phyloP scores from a whole-genome alignment of 2,113 vertebrate genomes.

The Glaucidium brasilianum region DNA sequence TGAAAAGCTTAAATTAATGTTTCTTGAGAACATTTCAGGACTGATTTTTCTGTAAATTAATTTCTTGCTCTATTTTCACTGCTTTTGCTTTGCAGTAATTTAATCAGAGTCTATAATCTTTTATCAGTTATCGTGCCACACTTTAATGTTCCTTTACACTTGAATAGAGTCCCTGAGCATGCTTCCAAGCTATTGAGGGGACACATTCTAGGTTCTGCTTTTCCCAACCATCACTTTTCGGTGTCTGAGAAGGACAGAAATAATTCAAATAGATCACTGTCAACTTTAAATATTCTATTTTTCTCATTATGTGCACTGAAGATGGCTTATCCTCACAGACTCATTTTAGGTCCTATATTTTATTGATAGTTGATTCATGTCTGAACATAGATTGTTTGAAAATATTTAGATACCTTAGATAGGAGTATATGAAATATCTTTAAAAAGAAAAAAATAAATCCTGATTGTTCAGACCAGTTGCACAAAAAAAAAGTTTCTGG shows the following conservation, averaged over 20 bases:
- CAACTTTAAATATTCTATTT: not conserved
- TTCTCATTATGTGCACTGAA: not conserved
- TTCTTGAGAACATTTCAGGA: constrained; percentile 17
- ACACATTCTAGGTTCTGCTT: not conserved
- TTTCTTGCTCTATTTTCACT: constrained; percentile 1
- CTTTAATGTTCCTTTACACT: not conserved
- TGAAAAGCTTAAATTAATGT: constrained; percentile 16
- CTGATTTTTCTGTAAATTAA: not conserved
- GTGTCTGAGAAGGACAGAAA: not conserved
- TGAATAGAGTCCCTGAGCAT: not conserved
- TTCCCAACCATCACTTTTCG: not conserved
- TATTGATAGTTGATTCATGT: not conserved
- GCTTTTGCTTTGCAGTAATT: constrained; percentile 19
- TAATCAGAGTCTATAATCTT: constrained; percentile 22
- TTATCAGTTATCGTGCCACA: not conserved
- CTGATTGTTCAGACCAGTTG: not conserved
- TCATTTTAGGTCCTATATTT: not conserved
- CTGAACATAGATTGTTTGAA: not conserved
- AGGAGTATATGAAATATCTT: not conserved
- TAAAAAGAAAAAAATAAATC: not conserved
- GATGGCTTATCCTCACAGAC: not conserved
- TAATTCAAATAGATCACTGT: not conserved
- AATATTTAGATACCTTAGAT: not conserved
- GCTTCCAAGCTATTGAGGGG: not conserved
- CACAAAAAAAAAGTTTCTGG: not conserved